Conservation (phyloP, 1,140 invertebrate species). For the Oreohelix idahoensis region DNA sequence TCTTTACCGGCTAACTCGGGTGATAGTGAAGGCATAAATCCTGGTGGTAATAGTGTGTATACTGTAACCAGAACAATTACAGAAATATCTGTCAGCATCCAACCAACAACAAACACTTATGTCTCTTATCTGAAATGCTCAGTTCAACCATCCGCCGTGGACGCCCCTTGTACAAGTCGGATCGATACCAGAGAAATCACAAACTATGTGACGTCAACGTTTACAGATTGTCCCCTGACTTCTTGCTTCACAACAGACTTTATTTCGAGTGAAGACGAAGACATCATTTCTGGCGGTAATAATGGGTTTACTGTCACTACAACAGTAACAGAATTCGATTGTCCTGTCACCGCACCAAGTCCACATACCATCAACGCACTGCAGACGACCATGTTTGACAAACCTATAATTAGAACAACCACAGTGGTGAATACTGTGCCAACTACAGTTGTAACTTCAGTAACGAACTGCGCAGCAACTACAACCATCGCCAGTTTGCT, state of each 20-base stretch:
- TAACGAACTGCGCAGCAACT: neutral
- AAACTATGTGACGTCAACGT: neutral
- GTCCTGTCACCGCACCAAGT: neutral
- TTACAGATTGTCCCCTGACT: neutral
- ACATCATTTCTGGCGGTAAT: neutral
- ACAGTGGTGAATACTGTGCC: neutral
- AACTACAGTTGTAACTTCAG: neutral
- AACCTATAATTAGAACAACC: neutral
- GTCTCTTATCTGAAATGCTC: neutral
- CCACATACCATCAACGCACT: neutral
- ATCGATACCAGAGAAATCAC: neutral
- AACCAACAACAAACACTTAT: neutral
- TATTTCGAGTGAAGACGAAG: neutral
- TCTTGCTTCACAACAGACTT: neutral
- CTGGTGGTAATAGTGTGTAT: no score
- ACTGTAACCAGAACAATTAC: no score
- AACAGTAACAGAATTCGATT: neutral
- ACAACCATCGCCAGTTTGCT: neutral
- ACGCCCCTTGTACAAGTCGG: neutral
- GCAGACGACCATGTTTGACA: neutral
- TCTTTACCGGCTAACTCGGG: no score
- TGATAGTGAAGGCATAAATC: no score
- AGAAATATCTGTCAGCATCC: neutral
- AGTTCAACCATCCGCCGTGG: neutral
- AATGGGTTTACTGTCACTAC: neutral